phyloP scores from a whole-genome alignment of 1,140 invertebrate genomes.

The Scylla paramamosain region DNA sequence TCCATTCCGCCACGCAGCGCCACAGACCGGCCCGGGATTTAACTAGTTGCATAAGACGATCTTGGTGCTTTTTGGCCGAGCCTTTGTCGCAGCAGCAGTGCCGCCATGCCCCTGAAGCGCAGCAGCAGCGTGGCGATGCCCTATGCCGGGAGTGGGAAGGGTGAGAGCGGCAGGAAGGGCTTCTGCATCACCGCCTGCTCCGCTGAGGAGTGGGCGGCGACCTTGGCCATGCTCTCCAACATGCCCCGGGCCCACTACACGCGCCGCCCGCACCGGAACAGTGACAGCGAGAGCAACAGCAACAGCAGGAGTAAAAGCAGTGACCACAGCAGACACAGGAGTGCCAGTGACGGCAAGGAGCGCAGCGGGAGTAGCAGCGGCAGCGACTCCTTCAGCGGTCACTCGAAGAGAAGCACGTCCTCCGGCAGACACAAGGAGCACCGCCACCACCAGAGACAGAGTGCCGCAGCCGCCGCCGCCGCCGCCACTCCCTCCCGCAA shows the following conservation, averaged over 20 bases:
- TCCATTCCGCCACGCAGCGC: neutral
- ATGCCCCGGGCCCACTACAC: constrained; percentile 33
- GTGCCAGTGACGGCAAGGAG: neutral
- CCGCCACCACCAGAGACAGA: neutral
- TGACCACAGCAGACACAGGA: no score
- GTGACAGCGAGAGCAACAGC: neutral
- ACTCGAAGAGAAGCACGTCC: neutral
- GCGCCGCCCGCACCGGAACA: neutral
- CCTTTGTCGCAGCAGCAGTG: no score
- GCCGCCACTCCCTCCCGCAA: neutral
- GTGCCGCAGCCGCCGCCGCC: neutral
- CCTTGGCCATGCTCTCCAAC: constrained; percentile 17
- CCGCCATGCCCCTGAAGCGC: neutral
- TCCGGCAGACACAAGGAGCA: neutral
- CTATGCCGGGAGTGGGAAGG: neutral
- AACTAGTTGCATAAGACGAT: neutral
- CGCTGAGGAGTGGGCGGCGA: neutral
- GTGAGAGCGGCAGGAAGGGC: neutral
- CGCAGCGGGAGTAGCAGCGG: neutral
- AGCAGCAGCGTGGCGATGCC: neutral
- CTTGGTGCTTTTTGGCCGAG: neutral
- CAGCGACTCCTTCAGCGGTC: neutral
- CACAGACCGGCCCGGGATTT: neutral
- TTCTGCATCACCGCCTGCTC: neutral
- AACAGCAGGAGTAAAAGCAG: neutral